Percentiles rank a stretch among this genome's conserved stretches.
Evolutionary conservation across 1,140 invertebrate genomes (phyloP).

Genomic region (Cyrtorhinus lividipennis): DNA sequence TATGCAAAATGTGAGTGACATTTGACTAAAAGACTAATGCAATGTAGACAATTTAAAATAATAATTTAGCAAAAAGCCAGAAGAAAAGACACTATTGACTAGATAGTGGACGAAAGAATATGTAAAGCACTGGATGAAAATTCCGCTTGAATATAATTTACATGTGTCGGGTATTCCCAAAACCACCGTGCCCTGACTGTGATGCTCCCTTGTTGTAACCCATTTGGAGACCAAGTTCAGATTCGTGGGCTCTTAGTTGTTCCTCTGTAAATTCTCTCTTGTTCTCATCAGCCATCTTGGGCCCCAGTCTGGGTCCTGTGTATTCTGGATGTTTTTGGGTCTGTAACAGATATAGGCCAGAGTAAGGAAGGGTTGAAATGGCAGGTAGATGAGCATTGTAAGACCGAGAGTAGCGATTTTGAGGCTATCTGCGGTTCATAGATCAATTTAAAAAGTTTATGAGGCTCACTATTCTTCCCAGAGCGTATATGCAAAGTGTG

Average conservation of each 20-base stretch:
- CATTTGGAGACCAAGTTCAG: conserved; percentile 86
- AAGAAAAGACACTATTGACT: too few relatives aligned
- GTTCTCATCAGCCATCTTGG: conserved; percentile 90
- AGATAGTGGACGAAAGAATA: too few relatives aligned
- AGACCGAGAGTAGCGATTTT: too few relatives aligned
- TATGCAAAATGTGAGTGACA: too few relatives aligned
- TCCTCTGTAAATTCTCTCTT: conserved; percentile 88
- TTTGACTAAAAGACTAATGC: too few relatives aligned
- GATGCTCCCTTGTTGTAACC: conserved; percentile 89
- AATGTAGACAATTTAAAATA: too few relatives aligned
- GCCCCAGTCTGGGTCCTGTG: conserved; percentile 73
- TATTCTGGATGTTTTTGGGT: conserved; percentile 91
- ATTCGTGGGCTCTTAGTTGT: conserved; percentile 79
- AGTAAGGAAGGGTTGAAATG: conserved; percentile 14
- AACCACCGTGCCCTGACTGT: conserved; percentile 70
- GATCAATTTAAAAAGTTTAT: too few relatives aligned
- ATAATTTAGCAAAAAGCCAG: too few relatives aligned
- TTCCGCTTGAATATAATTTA: too few relatives aligned
- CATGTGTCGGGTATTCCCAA: conserved; percentile 93
- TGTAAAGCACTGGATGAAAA: background rate
- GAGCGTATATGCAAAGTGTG: conserved; percentile 71
- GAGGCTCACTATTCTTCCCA: conserved; percentile 79
- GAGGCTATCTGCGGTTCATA: too few relatives aligned
- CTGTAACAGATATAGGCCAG: too few relatives aligned
- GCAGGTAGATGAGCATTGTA: background rate